phyloP scores from a whole-genome alignment of 2,888 invertebrate species.

The Spialia ferax region DNA sequence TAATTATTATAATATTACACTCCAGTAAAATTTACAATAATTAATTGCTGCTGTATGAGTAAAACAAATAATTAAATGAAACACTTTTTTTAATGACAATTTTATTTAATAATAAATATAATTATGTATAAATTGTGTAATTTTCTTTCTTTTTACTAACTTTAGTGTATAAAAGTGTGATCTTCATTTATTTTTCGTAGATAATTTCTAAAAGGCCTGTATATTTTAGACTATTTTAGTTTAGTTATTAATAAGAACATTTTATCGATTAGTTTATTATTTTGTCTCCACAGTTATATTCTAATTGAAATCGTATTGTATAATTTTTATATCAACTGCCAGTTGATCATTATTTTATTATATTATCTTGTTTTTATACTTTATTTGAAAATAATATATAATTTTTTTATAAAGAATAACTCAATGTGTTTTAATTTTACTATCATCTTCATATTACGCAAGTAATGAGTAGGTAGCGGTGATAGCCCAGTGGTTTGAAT shows the following conservation, averaged over 20 bases:
- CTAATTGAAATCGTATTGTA: constrained; percentile 52
- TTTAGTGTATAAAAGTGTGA: constrained; percentile 57
- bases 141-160: constrained; percentile 4
- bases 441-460: too few species aligned
- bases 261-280: constrained; percentile 28
- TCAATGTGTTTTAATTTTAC: constrained; percentile 47
- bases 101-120: too few species aligned
- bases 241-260: constrained; percentile 48
- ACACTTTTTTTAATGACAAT: not conserved
- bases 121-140: constrained; percentile 2
- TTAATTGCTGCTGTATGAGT: too few species aligned
- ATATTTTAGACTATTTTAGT: constrained; percentile 71
- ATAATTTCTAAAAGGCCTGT: constrained; percentile 67
- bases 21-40: too few species aligned
- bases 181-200: constrained; percentile 50
- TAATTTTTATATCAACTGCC: constrained; percentile 68
- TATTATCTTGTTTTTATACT: constrained; percentile 68
- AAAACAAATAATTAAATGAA: not conserved
- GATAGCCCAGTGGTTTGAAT: too few species aligned
- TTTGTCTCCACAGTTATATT: constrained; percentile 52
- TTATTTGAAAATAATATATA: constrained; percentile 78
- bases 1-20: too few species aligned
- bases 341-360: constrained; percentile 58
- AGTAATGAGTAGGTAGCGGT: too few species aligned
- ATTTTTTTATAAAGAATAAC: constrained; percentile 64